Base-by-base conservation (phyloP, 2,113 vertebrate species). In the Excalfactoria chinensis region DNA sequence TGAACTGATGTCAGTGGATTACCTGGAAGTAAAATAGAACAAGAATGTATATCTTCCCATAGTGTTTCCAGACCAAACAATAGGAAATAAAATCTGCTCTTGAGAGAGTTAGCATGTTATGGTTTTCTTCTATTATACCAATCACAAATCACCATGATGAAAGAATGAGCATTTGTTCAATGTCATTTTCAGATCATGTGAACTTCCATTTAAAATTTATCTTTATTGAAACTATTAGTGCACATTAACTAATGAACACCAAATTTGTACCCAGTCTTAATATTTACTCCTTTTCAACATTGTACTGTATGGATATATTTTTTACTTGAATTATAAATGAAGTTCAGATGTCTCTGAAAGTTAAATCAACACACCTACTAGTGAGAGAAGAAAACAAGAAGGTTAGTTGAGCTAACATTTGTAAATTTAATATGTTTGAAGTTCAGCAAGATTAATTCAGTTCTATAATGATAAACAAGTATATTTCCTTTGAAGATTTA, bases 241-340 rank as follows among this genome's bases (percentile, higher is more conserved):
- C 1, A 58, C 17, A 44, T 19, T 19, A 5, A 7, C 7, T 64
- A 15, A 23, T 13, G 11, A 75, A 10, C 4, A 22, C 2, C 4
- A 64, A 20, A 63, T 55, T 9, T 44, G 5, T 40, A 41, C 26
- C 13, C 15, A n/a, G 9, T 1, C 14, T 67, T 19, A 37, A 9
- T 10, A 6, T 35, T 59, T 41, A 6, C 2, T 49, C 11, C 40
- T 11, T 43, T 76, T 60, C 3, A 4, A 6, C 2, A 8, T 0
- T 1, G 6, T 49, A 6, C 3, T 55, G 2, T 32, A 17, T 2
- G 34, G 1, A 3, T 9, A 13, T 14, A 41, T 64, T 9, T 37
- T 28, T 37, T 73, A 70, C 15, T 64, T 25, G 51, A 14, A 19
- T 9, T 5, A 53, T 7, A 3, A 55, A 0, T 30, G 7, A 43